Evolutionary conservation across 1,140 invertebrate species (phyloP).

Genomic region (Sarcophaga bullata): DNA sequence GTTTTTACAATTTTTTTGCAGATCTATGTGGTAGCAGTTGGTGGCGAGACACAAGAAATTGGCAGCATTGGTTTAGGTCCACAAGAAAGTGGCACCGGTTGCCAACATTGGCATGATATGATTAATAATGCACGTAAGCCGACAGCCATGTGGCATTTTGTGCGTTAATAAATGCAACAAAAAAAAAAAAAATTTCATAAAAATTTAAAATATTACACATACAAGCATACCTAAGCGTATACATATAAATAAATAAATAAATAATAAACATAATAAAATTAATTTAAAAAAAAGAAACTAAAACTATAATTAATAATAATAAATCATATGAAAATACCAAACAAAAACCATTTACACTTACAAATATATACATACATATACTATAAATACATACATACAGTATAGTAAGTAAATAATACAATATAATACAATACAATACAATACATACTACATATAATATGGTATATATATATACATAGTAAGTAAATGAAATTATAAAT

Average conservation of each 20-base stretch:
- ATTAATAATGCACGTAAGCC: constrained; percentile 82
- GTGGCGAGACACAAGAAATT: constrained; percentile 71
- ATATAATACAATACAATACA: too few relatives aligned
- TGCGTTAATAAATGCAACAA: constrained; percentile 69
- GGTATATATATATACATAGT: too few relatives aligned
- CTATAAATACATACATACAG: too few relatives aligned
- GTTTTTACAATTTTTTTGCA: constrained; percentile 52
- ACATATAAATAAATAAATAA: constrained; percentile 9
- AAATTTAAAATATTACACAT: constrained; percentile 21
- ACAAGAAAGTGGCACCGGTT: constrained; percentile 71
- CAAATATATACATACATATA: background rate
- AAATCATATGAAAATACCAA: background rate
- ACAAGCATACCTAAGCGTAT: background rate
- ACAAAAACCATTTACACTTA: constrained; percentile 2
- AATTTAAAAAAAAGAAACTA: background rate
- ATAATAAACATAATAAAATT: constrained; percentile 28
- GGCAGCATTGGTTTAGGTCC: constrained; percentile 77
- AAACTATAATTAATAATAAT: background rate
- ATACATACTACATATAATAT: background rate
- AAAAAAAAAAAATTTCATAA: constrained; percentile 3
- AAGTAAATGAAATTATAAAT: too few relatives aligned
- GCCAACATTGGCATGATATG: constrained; percentile 84
- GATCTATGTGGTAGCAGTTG: constrained; percentile 67
- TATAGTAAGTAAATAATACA: too few relatives aligned
- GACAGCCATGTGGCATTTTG: constrained; percentile 85